phyloP scores from a whole-genome alignment of 2,888 invertebrate species.

The Auanema freiburgensis region DNA sequence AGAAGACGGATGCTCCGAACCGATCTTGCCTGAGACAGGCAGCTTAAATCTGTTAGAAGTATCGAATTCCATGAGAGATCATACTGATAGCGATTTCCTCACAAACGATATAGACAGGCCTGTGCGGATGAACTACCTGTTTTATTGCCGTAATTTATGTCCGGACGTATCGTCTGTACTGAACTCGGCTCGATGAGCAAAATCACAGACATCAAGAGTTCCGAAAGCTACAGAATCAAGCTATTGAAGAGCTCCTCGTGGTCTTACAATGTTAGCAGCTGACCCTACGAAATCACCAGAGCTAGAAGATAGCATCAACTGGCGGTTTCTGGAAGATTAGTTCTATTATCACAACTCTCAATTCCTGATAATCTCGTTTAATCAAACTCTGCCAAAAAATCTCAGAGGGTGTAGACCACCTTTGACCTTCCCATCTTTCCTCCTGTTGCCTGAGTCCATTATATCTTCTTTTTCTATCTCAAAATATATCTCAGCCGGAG shows the following conservation, averaged over 20 bases:
- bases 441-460: conserved; percentile 66
- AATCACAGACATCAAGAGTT: conserved; percentile 72
- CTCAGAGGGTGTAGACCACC: conserved; percentile 70
- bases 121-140: conserved; percentile 68
- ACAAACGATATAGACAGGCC: conserved; percentile 70
- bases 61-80: conserved; percentile 71
- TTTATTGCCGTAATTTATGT: too few relatives aligned
- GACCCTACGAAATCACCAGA: conserved; percentile 73
- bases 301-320: conserved; percentile 70
- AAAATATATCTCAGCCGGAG: conserved; percentile 67
- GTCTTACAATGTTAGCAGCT: conserved; percentile 71
- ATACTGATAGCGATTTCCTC: conserved; percentile 72
- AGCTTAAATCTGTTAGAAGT: conserved; percentile 70
- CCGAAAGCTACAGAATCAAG: conserved; percentile 71
- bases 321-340: conserved; percentile 63
- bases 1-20: neutral
- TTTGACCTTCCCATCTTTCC: conserved; percentile 44
- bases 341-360: too few relatives aligned
- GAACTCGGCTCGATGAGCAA: conserved; percentile 72
- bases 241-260: conserved; percentile 61
- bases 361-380: conserved; percentile 44
- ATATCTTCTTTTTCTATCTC: conserved; percentile 67
- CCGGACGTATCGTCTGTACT: too few relatives aligned
- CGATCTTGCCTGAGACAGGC: conserved; percentile 17
- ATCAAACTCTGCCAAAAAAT: conserved; percentile 69